Evolutionary conservation across 92 coral and sea anemone genomes (phyloP).

Genomic region (Porites rus): DNA sequence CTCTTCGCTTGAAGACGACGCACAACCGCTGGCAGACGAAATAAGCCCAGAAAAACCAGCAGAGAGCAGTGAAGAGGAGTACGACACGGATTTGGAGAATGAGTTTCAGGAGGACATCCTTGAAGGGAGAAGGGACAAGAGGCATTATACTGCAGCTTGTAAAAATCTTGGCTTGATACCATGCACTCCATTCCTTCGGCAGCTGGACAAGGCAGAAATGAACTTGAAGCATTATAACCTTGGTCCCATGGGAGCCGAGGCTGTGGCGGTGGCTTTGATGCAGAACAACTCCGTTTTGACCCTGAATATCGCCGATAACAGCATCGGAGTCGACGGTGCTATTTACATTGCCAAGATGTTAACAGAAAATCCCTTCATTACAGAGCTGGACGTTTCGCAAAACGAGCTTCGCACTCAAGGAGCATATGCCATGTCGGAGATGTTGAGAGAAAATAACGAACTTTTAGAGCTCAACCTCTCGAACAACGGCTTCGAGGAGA

Average conservation of each 20-base stretch:
- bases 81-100: conserved; percentile 90
- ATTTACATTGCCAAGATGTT: conserved; percentile 92
- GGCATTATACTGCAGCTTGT: conserved; percentile 81
- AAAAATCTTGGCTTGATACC: conserved; percentile 82
- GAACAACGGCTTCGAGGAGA: conserved; percentile 78
- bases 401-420: conserved; percentile 91
- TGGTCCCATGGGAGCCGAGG: conserved; percentile 93
- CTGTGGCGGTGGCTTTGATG: conserved; percentile 92
- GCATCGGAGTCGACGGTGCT: conserved; percentile 90
- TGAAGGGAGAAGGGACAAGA: conserved; percentile 64
- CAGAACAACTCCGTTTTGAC: conserved; percentile 76
- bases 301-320: conserved; percentile 82
- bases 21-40: conserved; percentile 13
- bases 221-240: conserved; percentile 83
- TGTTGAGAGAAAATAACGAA: conserved; percentile 88
- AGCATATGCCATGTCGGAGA: conserved; percentile 93
- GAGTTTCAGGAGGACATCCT: conserved; percentile 35
- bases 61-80: conserved; percentile 82
- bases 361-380: conserved; percentile 90
- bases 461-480: conserved; percentile 88
- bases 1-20: conserved; percentile 32
- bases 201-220: conserved; percentile 80
- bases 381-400: conserved; percentile 92
- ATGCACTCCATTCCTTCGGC: conserved; percentile 87
- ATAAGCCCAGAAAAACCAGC: conserved; percentile 24